phyloP scores from a whole-genome alignment of 2,888 invertebrate genomes.

The Steromphala cineraria region DNA sequence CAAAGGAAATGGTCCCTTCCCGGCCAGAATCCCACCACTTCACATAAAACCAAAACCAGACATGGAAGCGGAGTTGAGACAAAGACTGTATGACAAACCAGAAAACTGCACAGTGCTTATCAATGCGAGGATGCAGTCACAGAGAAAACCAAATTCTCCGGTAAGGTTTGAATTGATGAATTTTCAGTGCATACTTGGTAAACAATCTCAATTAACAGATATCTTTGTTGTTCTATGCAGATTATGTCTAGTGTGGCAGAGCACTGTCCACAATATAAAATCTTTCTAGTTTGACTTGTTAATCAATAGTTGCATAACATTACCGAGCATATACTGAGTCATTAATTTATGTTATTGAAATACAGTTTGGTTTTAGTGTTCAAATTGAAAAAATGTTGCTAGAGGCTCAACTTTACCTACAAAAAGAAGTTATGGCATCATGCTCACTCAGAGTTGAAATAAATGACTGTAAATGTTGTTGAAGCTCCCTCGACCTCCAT shows the following conservation, averaged over 20 bases:
- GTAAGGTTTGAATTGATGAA: too few relatives aligned
- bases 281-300: too few relatives aligned
- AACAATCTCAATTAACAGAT: too few relatives aligned
- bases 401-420: not conserved
- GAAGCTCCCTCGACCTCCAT: conserved; percentile 46
- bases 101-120: conserved; percentile 59
- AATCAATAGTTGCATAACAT: too few relatives aligned
- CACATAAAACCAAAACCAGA: conserved; percentile 14
- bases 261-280: too few relatives aligned
- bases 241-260: too few relatives aligned
- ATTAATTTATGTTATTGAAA: too few relatives aligned
- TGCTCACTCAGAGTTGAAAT: not conserved
- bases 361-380: too few relatives aligned
- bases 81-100: conserved; percentile 60
- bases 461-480: not conserved
- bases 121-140: conserved; percentile 34
- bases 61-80: conserved; percentile 56
- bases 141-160: conserved; percentile 4
- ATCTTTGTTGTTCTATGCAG: too few relatives aligned
- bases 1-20: not conserved
- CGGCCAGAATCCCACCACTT: not conserved
- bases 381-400: too few relatives aligned
- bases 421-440: not conserved
- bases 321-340: too few relatives aligned
- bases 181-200: too few relatives aligned